Evolutionary conservation across 2,888 invertebrate species (phyloP).

Genomic region (Macaria liturata): DNA sequence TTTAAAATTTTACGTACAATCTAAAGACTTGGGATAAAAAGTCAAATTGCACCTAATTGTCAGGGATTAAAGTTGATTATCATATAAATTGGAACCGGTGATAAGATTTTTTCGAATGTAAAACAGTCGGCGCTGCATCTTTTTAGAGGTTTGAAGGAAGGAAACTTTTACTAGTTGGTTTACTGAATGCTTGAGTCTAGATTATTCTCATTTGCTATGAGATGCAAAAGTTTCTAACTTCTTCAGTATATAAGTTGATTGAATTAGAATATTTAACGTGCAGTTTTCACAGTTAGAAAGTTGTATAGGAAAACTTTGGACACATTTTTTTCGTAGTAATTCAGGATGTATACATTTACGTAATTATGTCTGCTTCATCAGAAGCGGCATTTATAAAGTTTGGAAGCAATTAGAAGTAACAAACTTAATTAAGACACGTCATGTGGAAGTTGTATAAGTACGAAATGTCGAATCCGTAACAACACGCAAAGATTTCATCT

Average conservation of each 20-base stretch:
- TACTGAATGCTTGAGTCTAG: conserved; percentile 35
- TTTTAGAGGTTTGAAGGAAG: conserved; percentile 50
- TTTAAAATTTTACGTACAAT: conserved; percentile 27
- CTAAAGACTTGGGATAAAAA: conserved; percentile 20
- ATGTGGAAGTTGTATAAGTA: not conserved
- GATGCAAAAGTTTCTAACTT: not conserved
- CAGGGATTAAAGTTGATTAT: conserved; percentile 36
- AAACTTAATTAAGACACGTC: not conserved
- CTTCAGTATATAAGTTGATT: too few relatives aligned
- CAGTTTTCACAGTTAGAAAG: too few relatives aligned
- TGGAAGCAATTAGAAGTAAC: not conserved
- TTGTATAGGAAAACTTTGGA: too few relatives aligned
- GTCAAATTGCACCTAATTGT: conserved; percentile 39
- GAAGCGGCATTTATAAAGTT: not conserved
- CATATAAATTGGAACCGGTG: conserved; percentile 16
- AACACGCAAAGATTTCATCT: conserved; percentile 42
- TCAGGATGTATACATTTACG: too few relatives aligned
- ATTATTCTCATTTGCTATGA: conserved; percentile 21
- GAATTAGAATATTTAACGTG: too few relatives aligned
- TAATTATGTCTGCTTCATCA: too few relatives aligned
- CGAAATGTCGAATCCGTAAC: not conserved
- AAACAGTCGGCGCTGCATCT: conserved; percentile 51
- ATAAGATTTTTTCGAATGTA: conserved; percentile 30
- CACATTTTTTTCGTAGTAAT: too few relatives aligned
- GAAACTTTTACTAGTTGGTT: conserved; percentile 48